Percentiles rank a stretch among this genome's conserved stretches.
Conservation (phyloP, 1,140 invertebrate species). For the Listronotus oregonensis region DNA sequence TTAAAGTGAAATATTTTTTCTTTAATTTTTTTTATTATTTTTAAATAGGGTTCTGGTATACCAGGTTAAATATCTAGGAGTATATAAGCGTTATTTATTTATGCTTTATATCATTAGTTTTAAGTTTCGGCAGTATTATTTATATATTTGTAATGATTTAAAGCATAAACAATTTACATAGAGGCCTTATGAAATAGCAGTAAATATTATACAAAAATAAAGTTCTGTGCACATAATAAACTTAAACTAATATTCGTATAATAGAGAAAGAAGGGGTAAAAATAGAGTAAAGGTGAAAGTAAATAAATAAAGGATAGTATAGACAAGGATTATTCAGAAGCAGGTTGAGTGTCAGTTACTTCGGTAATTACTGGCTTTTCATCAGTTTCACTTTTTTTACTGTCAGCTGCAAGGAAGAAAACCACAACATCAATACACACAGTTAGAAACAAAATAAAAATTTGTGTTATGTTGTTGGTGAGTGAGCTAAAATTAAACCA, state of each 20-base stretch:
- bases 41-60: no score
- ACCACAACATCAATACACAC: conserved; percentile 40
- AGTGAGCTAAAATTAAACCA: no score
- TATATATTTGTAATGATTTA: not conserved
- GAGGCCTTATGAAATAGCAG: not conserved
- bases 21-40: no score
- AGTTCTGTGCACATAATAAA: conserved; percentile 29
- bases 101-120: no score
- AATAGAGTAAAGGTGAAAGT: conserved; percentile 4
- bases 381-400: conserved; percentile 43
- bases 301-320: conserved; percentile 24
- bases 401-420: conserved; percentile 51
- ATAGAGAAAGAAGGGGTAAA: conserved; percentile 18
- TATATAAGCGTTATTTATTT: no score
- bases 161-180: conserved; percentile 7
- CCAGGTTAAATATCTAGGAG: no score
- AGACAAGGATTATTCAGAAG: conserved; percentile 44
- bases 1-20: no score
- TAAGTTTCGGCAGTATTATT: no score
- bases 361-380: conserved; percentile 51
- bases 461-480: not conserved
- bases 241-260: conserved; percentile 2
- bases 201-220: conserved; percentile 33
- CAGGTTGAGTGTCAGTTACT: conserved; percentile 41
- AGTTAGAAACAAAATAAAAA: conserved; percentile 13